Evolutionary conservation across 1,140 invertebrate species (phyloP), one percentile per base, ranked within the genome.

Genomic region (Ylistrum balloti): DNA sequence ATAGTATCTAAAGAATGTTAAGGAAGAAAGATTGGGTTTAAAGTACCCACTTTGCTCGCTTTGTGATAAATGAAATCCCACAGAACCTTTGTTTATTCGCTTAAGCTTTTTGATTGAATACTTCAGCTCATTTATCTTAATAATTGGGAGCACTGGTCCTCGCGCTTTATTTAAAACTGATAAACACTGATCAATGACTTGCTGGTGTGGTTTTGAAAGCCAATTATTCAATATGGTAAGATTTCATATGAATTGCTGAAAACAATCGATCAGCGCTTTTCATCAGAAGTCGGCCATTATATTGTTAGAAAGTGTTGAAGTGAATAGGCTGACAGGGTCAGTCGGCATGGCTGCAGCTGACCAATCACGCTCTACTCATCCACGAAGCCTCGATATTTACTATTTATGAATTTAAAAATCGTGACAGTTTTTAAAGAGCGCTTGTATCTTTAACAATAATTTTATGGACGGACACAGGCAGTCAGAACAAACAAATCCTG

Each of bases 41-140:
- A 35, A 87, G 86, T 87, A 87, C 33, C 86, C 35, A 34, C 86
- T 87, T 87, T 38, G 35, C 33, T 38, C 35, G n/a, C 33, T 38
- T 87, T 87, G 33, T 87, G 35, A 38, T 87, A 87, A 87, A 87
- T 87, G 86, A 33, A 87, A 87, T 87, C 35, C 35, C 33, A 35
- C 86, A 35, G 33, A 87, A 87, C 86, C 86, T 87, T 87, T 87
- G 86, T 87, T 87, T 87, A 74, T 74, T 74, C 86, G n/a, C 86
- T 87, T 35, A 87, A 87, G 86, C 86, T 87, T 87, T 87, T 87
- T 87, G 86, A 87, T 87, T 87, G 86, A 87, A 87, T 34, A 87
- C 86, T 35, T 87, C 35, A 35, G 22, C 86, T 87, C 86, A 87
- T 87, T 38, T 87, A 87, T 87, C 86, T 87, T 87, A 35, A 87